Conservation (phyloP, 2,113 vertebrate species). For the Pomatorhinus ruficollis region DNA sequence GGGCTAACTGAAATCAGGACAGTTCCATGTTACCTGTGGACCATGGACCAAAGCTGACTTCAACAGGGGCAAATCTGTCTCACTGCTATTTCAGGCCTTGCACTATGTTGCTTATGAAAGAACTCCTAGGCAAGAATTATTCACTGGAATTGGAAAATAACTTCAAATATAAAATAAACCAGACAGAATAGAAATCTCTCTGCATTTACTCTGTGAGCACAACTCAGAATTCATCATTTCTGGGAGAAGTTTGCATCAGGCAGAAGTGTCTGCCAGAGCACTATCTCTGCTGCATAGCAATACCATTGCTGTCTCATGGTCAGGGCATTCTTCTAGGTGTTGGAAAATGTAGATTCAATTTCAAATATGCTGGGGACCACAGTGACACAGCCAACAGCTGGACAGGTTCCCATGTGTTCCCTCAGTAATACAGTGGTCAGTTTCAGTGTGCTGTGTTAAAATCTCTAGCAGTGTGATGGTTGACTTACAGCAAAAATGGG, state of each 20-base stretch:
- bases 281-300: not conserved
- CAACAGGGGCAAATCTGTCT: not conserved
- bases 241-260: not conserved
- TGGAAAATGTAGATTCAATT: not conserved
- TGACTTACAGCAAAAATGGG: not conserved
- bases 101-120: not conserved
- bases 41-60: not conserved
- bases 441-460: not conserved
- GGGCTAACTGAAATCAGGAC: not conserved
- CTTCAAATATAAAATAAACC: not conserved
- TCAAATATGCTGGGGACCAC: not conserved
- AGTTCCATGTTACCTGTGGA: not conserved
- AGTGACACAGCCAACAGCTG: not conserved
- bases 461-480: not conserved
- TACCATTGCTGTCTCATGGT: not conserved
- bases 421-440: not conserved
- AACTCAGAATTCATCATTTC: not conserved
- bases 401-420: fast-evolving
- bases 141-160: not conserved
- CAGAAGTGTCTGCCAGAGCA: not conserved
- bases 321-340: not conserved
- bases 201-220: not conserved
- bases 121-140: not conserved
- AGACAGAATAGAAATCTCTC: not conserved
- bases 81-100: not conserved